A percentile compares a stretch with the other conserved stretches of the same genome.
Conservation (phyloP, 30 jellyfish, hydroid and myxozoan species). For the Turritopsis dohrnii region DNA sequence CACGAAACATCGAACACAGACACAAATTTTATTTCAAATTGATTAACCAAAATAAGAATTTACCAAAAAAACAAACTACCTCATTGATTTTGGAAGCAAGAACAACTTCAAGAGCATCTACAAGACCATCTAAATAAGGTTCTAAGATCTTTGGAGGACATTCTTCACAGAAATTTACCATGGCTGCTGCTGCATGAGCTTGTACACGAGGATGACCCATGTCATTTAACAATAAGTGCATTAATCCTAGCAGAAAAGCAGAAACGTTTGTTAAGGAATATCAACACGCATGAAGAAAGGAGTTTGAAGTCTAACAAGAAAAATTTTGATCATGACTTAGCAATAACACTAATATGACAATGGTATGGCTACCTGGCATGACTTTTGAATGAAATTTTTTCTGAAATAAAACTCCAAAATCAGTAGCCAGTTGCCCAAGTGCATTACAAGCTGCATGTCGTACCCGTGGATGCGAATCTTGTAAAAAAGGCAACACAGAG, state of each 20-base stretch:
- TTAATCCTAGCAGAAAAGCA: conserved; percentile 61
- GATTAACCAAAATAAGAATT: not conserved
- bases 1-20: too few species aligned
- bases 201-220: conserved; percentile 94
- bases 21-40: too few species aligned
- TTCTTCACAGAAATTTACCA: conserved; percentile 97
- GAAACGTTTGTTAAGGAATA: too few species aligned
- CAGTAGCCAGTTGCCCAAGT: conserved; percentile 98
- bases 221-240: conserved; percentile 65
- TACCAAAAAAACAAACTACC: conserved; percentile 15
- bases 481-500: conserved; percentile 58
- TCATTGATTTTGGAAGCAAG: conserved; percentile 77
- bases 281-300: too few species aligned
- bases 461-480: conserved; percentile 95
- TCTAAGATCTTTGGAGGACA: conserved; percentile 91
- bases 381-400: conserved; percentile 86
- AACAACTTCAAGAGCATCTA: conserved; percentile 73
- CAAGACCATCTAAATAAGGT: conserved; percentile 93
- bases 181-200: conserved; percentile 99
- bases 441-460: conserved; percentile 98
- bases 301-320: too few species aligned
- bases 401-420: conserved; percentile 75
- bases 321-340: too few species aligned
- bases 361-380: conserved; percentile 38
- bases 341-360: too few species aligned